phyloP scores from a whole-genome alignment of 2,888 invertebrate genomes.

The Pollenia labialis region DNA sequence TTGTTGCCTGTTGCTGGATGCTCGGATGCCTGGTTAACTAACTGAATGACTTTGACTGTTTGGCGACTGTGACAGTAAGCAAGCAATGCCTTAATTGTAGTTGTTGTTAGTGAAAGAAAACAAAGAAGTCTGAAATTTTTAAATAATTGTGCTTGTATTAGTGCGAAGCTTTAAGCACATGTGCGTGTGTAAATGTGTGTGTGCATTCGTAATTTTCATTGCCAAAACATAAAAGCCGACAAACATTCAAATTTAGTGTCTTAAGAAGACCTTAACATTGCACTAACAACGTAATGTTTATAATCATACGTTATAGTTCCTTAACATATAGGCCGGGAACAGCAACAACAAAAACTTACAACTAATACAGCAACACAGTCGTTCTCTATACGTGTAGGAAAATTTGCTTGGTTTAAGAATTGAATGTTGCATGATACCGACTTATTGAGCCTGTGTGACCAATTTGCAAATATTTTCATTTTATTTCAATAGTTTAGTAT shows the following conservation, averaged over 20 bases:
- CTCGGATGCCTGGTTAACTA: slow-evolving; percentile 42
- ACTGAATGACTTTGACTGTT: slow-evolving; percentile 51
- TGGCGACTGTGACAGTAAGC: slow-evolving; percentile 30
- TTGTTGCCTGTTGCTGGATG: slow-evolving; percentile 39
- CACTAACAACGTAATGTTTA: slow-evolving; percentile 60
- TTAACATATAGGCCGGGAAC: slow-evolving; percentile 5
- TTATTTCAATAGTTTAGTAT: slow-evolving; percentile 73
- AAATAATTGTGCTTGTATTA: slow-evolving; percentile 5
- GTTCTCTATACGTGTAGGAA: slow-evolving; percentile 25
- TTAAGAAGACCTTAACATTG: slow-evolving; percentile 63
- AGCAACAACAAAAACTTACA: background rate
- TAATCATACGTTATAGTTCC: slow-evolving; percentile 61
- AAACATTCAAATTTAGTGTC: slow-evolving; percentile 71
- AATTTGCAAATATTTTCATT: slow-evolving; percentile 83
- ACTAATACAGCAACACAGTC: slow-evolving; percentile 10
- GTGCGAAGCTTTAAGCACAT: background rate
- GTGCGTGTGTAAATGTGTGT: slow-evolving; percentile 16
- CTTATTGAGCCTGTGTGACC: slow-evolving; percentile 75
- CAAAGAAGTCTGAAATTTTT: slow-evolving; percentile 42
- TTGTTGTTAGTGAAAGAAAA: slow-evolving; percentile 24
- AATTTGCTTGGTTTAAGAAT: background rate
- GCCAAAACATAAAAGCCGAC: slow-evolving; percentile 70
- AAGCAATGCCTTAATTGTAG: background rate
- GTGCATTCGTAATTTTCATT: slow-evolving; percentile 55
- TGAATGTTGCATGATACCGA: slow-evolving; percentile 33